These are phyloP conservation scores for Proterorhinus semilunaris DNA, from an alignment of 2,113 vertebrate species.

Conservation along the genomic window DNA sequence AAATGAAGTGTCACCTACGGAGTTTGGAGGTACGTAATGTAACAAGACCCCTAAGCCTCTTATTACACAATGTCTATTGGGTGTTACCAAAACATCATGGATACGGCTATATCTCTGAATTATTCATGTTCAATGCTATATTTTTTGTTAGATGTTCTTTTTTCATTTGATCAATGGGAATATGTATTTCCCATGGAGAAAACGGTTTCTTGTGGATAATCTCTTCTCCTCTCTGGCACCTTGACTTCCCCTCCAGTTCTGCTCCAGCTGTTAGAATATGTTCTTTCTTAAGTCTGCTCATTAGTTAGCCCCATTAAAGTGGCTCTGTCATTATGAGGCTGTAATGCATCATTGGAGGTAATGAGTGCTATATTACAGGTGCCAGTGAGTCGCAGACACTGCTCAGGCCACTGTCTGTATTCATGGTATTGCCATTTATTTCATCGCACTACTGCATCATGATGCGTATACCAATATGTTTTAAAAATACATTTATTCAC, in stretches of 20 bases:
- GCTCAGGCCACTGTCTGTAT: conserved; percentile 19
- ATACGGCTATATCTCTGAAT: too few species aligned
- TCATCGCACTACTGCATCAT: not conserved
- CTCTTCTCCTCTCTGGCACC: conserved; percentile 49
- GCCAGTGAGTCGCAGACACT: conserved; percentile 50
- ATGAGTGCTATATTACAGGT: conserved; percentile 70
- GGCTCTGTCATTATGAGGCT: conserved; percentile 69
- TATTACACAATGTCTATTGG: too few species aligned
- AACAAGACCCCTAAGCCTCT: too few species aligned
- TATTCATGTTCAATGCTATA: too few species aligned
- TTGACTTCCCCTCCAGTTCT: conserved; percentile 66
- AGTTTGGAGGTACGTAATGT: too few species aligned
- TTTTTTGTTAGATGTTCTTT: too few species aligned
- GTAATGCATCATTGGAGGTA: conserved; percentile 73
- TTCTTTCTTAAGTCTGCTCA: conserved; percentile 72
- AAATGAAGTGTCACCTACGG: too few species aligned
- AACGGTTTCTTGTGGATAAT: too few species aligned
- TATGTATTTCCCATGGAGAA: too few species aligned
- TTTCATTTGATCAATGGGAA: too few species aligned
- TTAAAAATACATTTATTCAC: too few species aligned
- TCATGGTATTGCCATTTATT: conserved; percentile 8
- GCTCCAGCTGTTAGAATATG: conserved; percentile 73
- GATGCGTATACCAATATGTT: not conserved
- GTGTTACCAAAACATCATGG: too few species aligned
- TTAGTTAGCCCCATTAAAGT: conserved; percentile 70